Percentiles rank a stretch among this genome's conserved stretches.
Conservation (phyloP, 1,140 invertebrate species). For the Schmidtea mediterranea region DNA sequence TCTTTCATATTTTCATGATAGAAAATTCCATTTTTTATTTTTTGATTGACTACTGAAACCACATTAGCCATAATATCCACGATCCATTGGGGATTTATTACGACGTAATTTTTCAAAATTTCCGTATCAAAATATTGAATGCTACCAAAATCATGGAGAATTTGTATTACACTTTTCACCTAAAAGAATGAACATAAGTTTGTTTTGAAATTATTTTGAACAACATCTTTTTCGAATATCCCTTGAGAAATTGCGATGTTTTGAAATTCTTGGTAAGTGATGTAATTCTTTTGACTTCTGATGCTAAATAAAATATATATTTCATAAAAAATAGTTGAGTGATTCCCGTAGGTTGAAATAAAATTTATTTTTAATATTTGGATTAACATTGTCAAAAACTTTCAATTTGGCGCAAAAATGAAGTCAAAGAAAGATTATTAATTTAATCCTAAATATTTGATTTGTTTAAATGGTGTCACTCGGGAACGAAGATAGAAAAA, state of each 20-base stretch:
- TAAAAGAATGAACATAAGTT: not conserved
- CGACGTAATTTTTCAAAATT: slow-evolving; percentile 7
- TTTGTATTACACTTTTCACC: slow-evolving; percentile 1
- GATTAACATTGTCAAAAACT: too few species aligned
- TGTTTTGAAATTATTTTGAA: not conserved
- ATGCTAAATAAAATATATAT: too few species aligned
- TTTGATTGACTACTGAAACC: slow-evolving; percentile 3
- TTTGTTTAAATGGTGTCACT: too few species aligned
- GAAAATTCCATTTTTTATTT: slow-evolving; percentile 1
- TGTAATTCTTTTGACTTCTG: not conserved
- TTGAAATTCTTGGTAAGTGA: not conserved
- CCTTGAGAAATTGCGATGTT: not conserved
- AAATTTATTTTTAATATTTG: too few species aligned
- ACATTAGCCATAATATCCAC: slow-evolving; percentile 8
- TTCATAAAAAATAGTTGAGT: too few species aligned
- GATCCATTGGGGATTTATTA: slow-evolving; percentile 10
- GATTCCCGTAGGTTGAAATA: too few species aligned
- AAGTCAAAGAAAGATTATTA: too few species aligned
- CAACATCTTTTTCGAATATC: not conserved
- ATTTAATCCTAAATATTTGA: too few species aligned
- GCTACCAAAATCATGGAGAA: slow-evolving; percentile 9
- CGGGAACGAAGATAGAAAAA: too few species aligned
- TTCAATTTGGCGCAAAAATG: too few species aligned
- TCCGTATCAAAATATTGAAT: slow-evolving; percentile 9
- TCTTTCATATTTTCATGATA: slow-evolving; percentile 5